A percentile compares a stretch with the other conserved stretches of the same genome.
Evolutionary conservation across 1,140 invertebrate species (phyloP).

Genomic region (Cataglyphis hispanica): DNA sequence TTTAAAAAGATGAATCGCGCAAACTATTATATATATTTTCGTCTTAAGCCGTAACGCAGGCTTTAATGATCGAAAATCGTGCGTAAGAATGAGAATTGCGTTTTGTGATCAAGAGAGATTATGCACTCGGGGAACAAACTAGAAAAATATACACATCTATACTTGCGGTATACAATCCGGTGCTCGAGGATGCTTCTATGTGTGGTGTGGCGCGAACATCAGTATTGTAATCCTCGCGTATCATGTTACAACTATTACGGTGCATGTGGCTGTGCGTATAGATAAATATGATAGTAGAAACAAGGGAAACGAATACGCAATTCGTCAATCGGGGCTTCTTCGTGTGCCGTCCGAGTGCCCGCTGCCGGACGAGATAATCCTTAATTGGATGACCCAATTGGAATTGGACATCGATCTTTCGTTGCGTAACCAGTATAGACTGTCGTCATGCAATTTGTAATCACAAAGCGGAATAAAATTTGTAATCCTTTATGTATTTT

Average conservation of each 20-base stretch:
- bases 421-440: neutral
- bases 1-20: slow-evolving; percentile 9
- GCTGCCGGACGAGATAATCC: slow-evolving; percentile 22
- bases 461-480: neutral
- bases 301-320: slow-evolving; percentile 47
- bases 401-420: slow-evolving; percentile 23
- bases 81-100: slow-evolving; percentile 14
- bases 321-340: slow-evolving; percentile 20
- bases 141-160: slow-evolving; percentile 75
- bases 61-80: slow-evolving; percentile 1
- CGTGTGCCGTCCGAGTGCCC: neutral
- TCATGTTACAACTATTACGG: slow-evolving; percentile 40
- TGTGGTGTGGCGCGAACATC: slow-evolving; percentile 19
- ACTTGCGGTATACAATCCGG: slow-evolving; percentile 63
- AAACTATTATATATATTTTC: neutral
- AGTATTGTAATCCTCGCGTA: slow-evolving; percentile 28
- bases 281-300: slow-evolving; percentile 61
- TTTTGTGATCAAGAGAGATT: slow-evolving; percentile 1
- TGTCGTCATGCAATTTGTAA: neutral
- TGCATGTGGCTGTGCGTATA: slow-evolving; percentile 67
- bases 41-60: slow-evolving; percentile 8
- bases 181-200: slow-evolving; percentile 60
- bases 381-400: slow-evolving; percentile 15
- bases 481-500: neutral
- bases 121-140: slow-evolving; percentile 58